phyloP scores from a whole-genome alignment of 2,113 vertebrate genomes.

The Plecotus auritus region DNA sequence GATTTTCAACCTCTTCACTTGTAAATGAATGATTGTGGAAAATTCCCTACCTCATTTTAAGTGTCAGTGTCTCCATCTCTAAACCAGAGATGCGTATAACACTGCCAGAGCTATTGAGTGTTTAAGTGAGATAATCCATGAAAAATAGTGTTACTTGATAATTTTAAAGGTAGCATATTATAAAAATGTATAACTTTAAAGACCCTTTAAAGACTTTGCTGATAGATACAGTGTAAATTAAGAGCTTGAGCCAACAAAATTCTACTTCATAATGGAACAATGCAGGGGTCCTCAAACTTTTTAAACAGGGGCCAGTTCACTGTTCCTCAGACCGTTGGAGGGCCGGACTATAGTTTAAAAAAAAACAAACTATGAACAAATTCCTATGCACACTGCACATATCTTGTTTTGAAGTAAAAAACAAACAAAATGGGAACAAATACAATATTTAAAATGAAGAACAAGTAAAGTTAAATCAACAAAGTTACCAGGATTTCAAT shows the following conservation, averaged over 20 bases:
- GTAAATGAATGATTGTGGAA: not conserved
- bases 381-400: no score
- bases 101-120: not conserved
- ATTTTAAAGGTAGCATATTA: not conserved
- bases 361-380: no score
- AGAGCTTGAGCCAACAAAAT: not conserved
- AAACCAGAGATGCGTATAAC: not conserved
- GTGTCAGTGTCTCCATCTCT: not conserved
- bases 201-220: not conserved
- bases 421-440: no score
- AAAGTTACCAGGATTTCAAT: no score
- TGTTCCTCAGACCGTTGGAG: no score
- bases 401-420: no score
- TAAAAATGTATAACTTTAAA: not conserved
- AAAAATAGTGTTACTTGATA: not conserved
- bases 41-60: not conserved
- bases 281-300: no score
- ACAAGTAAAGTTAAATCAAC: no score
- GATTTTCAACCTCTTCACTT: not conserved
- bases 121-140: not conserved
- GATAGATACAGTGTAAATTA: not conserved
- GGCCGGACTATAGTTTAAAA: no score
- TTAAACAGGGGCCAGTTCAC: no score
- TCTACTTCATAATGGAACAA: not conserved
- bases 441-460: no score